These are phyloP conservation scores for Halcyon senegalensis DNA, from an alignment of 2,113 vertebrate genomes.

Conservation along the genomic window DNA sequence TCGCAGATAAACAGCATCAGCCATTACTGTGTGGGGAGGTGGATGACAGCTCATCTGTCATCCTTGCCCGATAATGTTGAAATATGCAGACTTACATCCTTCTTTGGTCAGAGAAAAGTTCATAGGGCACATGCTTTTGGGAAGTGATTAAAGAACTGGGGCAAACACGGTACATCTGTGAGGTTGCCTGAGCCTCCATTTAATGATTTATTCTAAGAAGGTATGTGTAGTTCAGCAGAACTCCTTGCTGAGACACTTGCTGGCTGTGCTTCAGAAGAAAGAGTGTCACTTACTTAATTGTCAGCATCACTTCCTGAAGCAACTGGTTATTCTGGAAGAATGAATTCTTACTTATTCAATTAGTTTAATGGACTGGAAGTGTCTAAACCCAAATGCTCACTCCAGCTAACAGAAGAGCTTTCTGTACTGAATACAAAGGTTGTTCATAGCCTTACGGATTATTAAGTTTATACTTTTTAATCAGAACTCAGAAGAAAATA, in stretches of 20 bases:
- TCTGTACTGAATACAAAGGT: slow-evolving; percentile 35
- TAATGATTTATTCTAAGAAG: not conserved
- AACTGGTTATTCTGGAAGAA: slow-evolving; percentile 55
- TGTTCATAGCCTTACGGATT: slow-evolving; percentile 12
- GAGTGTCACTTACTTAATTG: not conserved
- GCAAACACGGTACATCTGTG: fast-evolving
- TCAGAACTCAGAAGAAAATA: slow-evolving; percentile 27
- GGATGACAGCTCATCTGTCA: not conserved
- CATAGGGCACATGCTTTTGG: not conserved
- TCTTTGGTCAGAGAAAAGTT: not conserved
- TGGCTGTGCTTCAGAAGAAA: not conserved
- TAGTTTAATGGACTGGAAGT: slow-evolving; percentile 57
- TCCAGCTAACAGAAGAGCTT: slow-evolving; percentile 17
- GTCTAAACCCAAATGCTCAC: slow-evolving; percentile 23
- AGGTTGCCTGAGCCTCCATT: not conserved
- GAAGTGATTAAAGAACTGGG: not conserved
- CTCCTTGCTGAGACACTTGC: not conserved
- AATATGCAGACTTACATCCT: not conserved
- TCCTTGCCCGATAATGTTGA: not conserved
- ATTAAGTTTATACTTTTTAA: slow-evolving; percentile 36
- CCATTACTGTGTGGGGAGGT: not conserved
- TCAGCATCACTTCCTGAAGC: slow-evolving; percentile 28
- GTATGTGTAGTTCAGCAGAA: not conserved
- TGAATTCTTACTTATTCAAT: slow-evolving; percentile 31
- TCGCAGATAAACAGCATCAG: not conserved